Percentiles rank a stretch among this genome's conserved stretches.
These are phyloP conservation scores for Cryptocephalus moraei DNA, from an alignment of 2,888 invertebrate species.

Conservation along the genomic window DNA sequence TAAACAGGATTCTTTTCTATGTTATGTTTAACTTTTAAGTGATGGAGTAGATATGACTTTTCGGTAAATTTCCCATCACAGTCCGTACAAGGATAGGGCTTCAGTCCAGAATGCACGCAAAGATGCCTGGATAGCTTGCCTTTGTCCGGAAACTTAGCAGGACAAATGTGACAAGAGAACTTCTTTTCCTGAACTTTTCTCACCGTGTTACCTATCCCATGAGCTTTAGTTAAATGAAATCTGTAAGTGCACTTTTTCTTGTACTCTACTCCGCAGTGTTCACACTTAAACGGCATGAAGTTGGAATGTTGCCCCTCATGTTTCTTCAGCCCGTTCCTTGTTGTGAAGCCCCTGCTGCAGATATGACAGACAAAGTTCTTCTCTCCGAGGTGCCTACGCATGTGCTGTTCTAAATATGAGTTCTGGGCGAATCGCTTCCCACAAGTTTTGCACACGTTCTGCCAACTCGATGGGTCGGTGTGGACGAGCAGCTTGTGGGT, in stretches of 20 bases:
- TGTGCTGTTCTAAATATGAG: constrained; percentile 24
- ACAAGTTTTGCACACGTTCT: constrained; percentile 22
- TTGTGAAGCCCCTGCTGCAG: constrained; percentile 23
- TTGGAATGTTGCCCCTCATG: constrained; percentile 23
- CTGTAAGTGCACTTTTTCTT: constrained; percentile 17
- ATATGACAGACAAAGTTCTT: constrained; percentile 24
- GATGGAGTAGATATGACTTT: constrained; percentile 25
- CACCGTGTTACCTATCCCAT: constrained; percentile 34
- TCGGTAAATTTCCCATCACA: constrained; percentile 26
- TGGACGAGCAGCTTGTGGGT: constrained; percentile 26
- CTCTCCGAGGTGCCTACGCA: constrained; percentile 22
- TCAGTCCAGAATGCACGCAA: constrained; percentile 24
- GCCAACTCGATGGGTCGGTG: constrained; percentile 26
- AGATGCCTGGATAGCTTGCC: constrained; percentile 25
- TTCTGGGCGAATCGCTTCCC: constrained; percentile 25
- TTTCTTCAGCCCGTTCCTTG: constrained; percentile 20
- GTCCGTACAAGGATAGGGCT: constrained; percentile 21
- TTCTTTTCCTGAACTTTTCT: constrained; percentile 30
- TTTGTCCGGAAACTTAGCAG: constrained; percentile 33
- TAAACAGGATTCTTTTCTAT: background rate
- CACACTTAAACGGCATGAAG: constrained; percentile 30
- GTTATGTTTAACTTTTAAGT: constrained; percentile 13
- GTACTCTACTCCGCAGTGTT: constrained; percentile 42
- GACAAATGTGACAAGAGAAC: constrained; percentile 25
- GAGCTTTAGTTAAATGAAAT: constrained; percentile 43